Base-by-base conservation (phyloP, 1,140 invertebrate species). In the Antheraea pernyi region DNA sequence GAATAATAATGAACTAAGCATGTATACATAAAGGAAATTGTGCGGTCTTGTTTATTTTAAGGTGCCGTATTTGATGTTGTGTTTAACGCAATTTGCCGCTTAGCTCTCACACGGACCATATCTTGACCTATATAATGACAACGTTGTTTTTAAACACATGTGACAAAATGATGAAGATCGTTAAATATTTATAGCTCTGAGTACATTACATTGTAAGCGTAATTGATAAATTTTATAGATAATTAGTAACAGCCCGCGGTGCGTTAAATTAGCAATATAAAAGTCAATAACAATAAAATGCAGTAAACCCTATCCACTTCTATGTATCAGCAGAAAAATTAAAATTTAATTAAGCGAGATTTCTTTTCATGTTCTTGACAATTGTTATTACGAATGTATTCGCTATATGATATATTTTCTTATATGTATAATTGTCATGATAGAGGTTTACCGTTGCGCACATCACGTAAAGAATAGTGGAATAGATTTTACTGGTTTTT, bases 31-130 rank as follows among this genome's bases (percentile, higher is more conserved):
- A 13, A 53, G 16, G 46, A 13, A 65, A 18, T 42, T 53, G 64
- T 65, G 64, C 48, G 64, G 64, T 65, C 64, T 19, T 65, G 64
- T 65, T 65, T 65, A 42, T 65, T 65, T 65, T 65, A 18, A 11
- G 46, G 46, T 53, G 46, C 46, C 13, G 46, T 65, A 42, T 65
- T 65, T 65, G 19, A 65, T 16, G 46, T n/a, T 53, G 19, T 65
- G 42, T 65, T 65, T 65, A 53, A 65, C 42, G 13, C 42, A 19
- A 65, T 65, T 65, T 42, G 42, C 39, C 5, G 46, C n/a, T 48
- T 53, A 53, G 18, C 64, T 19, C 64, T 65, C 64, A 65, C 64
- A 19, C 39, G 39, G n/a, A 36, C 42, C 18, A 7, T 19, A 19
- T 30, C 6, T 63, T 65, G 64, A 65, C 64, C 64, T 48, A 48